Evolutionary conservation across 2,797 vertebrate genomes (phyloP).

Genomic region (Amniataba percoides): DNA sequence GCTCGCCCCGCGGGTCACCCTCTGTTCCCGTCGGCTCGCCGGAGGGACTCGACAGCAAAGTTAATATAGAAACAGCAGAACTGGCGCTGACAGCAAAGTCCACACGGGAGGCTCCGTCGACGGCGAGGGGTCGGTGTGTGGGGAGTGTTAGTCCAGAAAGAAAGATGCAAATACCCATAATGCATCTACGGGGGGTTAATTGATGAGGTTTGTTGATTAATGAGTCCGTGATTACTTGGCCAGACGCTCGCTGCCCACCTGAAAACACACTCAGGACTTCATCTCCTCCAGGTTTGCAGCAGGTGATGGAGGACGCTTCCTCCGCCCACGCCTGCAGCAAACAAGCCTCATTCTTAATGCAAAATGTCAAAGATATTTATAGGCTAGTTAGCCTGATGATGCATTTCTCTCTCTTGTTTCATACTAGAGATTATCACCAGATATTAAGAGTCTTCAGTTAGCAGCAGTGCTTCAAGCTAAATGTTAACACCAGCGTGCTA

Average conservation of each 20-base stretch:
- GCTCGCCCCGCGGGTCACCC: slow-evolving; percentile 49
- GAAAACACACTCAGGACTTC: neutral
- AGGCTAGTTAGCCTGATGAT: neutral
- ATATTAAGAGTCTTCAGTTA: neutral
- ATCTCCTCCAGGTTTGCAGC: neutral
- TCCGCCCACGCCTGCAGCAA: neutral
- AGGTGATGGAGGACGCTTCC: neutral
- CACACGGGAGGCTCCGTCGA: neutral
- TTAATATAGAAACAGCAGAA: slow-evolving; percentile 36
- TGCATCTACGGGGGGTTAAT: slow-evolving; percentile 6
- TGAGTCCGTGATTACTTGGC: neutral
- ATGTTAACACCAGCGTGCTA: too few relatives aligned
- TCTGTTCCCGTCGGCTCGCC: slow-evolving; percentile 37
- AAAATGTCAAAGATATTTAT: neutral
- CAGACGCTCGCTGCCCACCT: neutral
- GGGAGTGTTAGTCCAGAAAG: neutral
- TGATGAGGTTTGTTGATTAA: neutral
- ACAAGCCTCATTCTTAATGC: neutral
- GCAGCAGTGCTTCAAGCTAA: too few relatives aligned
- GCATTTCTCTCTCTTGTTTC: neutral
- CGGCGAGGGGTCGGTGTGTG: neutral
- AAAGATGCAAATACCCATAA: neutral
- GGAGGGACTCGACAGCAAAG: slow-evolving; percentile 28
- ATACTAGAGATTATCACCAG: too few relatives aligned
- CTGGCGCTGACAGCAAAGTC: slow-evolving; percentile 14